These are phyloP conservation scores for Chamaetylas fuelleborni DNA, from an alignment of 2,113 vertebrate species.

Conservation along the genomic window DNA sequence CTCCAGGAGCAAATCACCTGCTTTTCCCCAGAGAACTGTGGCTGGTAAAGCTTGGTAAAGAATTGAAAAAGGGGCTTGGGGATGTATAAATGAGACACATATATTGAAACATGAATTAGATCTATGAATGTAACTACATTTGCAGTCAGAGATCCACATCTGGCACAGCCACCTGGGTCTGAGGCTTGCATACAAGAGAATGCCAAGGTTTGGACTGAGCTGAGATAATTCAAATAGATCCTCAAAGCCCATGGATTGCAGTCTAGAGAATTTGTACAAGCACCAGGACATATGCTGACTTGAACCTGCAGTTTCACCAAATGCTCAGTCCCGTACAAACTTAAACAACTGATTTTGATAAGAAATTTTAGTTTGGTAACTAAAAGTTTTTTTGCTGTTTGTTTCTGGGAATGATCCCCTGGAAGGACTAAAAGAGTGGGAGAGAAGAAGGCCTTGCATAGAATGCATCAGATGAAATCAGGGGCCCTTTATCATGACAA, in stretches of 20 bases:
- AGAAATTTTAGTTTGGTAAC: neutral
- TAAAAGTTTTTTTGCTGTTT: neutral
- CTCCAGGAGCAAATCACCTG: neutral
- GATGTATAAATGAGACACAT: neutral
- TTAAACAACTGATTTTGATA: neutral
- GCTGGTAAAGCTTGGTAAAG: neutral
- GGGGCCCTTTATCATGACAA: neutral
- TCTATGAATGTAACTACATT: neutral
- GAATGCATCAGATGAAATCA: neutral
- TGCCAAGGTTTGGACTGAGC: neutral
- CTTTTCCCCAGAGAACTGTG: neutral
- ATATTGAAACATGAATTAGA: neutral
- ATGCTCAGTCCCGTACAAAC: neutral
- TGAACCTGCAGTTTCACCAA: neutral
- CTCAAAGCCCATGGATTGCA: neutral
- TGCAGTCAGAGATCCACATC: neutral
- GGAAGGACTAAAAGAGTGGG: neutral
- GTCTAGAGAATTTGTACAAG: neutral
- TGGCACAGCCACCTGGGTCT: neutral
- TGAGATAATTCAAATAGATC: neutral
- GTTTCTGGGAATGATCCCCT: rapidly evolving
- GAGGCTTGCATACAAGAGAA: neutral
- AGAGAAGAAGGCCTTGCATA: neutral
- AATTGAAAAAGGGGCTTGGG: neutral
- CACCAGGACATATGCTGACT: rapidly evolving